Evolutionary conservation across 2,113 vertebrate genomes (phyloP), one percentile per base, ranked within the genome.

Genomic region (Struthidea cinerea): DNA sequence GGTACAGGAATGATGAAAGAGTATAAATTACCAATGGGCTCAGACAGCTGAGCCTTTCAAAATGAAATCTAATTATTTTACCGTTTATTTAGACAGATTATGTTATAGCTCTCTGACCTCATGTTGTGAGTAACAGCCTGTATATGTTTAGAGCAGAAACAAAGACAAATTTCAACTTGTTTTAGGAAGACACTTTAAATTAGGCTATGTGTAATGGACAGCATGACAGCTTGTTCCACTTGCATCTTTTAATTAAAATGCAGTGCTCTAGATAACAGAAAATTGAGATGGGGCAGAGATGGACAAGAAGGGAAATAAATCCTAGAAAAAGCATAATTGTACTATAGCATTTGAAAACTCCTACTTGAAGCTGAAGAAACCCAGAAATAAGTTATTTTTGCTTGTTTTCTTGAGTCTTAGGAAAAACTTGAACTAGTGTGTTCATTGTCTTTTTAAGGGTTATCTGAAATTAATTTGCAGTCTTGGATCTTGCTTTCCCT

Each of bases 61-160:
- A 96, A 56, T 39, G 13, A 76, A 89, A 74, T 89, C 59, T 84
- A 95, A 95, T 94, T 95, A 93, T 93, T 93, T 85, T 42, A 69
- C 41, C 67, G 53, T 56, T 90, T 80, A 88, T 95, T 94, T 71
- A 53, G 75, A 85, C 47, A 75, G 71, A 67, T 76, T 73, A 78
- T 56, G 52, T 70, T 87, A 77, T 5, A 78, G 64, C 32, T 87
- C 78, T 91, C 60, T 75, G 69, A 52, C 84, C 73, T 87, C 69
- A 49, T 16, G 32, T 37, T 56, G 39, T 10, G 10, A 89, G 52
- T 87, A 76, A 67, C 68, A 83, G 52, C 67, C 32, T 16, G 42
- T 55, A 52, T 37, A 70, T 23, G 17, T 77, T 90, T 90, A 80
- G 64, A 90, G 53, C 42, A 74, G 67, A 82, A 94, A 87, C 15